Evolutionary conservation across 2,113 vertebrate species (phyloP).

Genomic region (Onychostoma macrolepis): DNA sequence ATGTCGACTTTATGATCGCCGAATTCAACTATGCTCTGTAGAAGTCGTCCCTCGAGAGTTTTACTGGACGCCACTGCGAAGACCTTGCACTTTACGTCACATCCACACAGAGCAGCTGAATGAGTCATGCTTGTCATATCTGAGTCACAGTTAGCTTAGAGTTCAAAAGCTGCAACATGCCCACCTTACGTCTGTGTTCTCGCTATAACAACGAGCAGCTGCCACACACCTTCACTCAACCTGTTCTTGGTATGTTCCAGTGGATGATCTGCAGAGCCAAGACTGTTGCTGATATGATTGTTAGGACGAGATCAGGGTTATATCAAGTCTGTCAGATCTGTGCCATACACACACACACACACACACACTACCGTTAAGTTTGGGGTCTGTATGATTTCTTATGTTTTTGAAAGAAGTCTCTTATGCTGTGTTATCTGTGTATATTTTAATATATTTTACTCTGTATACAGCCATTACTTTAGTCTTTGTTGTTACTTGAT

Average conservation of each 20-base stretch:
- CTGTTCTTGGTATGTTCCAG: neutral
- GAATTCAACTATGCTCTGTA: slow-evolving; percentile 86
- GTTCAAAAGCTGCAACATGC: neutral
- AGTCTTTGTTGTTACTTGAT: neutral
- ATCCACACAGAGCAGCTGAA: neutral
- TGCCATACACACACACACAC: neutral
- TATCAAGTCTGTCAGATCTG: neutral
- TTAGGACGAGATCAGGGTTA: neutral
- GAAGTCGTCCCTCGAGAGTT: slow-evolving; percentile 38
- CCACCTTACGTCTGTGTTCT: slow-evolving; percentile 15
- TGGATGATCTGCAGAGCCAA: neutral
- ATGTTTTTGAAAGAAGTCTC: neutral
- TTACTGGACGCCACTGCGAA: neutral
- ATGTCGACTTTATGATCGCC: slow-evolving; percentile 88
- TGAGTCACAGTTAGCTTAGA: slow-evolving; percentile 27
- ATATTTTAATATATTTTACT: neutral
- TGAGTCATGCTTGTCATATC: slow-evolving; percentile 9
- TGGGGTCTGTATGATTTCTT: neutral
- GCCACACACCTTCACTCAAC: neutral
- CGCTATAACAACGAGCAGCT: neutral
- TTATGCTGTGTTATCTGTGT: neutral
- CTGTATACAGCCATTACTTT: neutral
- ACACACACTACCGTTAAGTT: neutral
- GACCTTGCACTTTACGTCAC: slow-evolving; percentile 45
- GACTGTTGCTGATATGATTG: neutral